Percentiles rank a stretch among this genome's conserved stretches.
Evolutionary conservation across 2,888 invertebrate genomes (phyloP).

Genomic region (Drosophila quasianomalipes): DNA sequence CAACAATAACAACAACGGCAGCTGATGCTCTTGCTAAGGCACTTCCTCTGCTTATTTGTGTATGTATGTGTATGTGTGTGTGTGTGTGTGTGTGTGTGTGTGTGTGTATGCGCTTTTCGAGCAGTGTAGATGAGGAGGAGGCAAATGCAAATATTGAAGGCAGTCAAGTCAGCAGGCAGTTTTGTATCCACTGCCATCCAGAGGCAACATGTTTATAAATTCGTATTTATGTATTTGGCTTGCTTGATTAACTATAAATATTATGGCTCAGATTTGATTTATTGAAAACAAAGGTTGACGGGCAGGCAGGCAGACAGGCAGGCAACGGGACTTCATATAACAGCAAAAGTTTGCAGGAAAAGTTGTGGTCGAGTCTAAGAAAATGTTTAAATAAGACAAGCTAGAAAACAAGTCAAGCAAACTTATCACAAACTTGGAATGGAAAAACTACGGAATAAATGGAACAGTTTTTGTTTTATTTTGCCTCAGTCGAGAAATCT

Average conservation of each 20-base stretch:
- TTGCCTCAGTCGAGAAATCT: background rate
- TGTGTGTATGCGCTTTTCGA: constrained; percentile 27
- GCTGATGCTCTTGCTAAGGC: constrained; percentile 23
- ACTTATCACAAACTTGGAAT: constrained; percentile 29
- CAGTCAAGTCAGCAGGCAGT: constrained; percentile 25
- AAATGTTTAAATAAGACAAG: constrained; percentile 37
- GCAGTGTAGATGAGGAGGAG: constrained; percentile 1
- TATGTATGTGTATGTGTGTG: constrained; percentile 54
- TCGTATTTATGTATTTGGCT: constrained; percentile 76
- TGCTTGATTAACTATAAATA: constrained; percentile 79
- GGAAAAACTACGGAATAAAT: constrained; percentile 26
- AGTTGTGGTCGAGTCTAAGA: constrained; percentile 30
- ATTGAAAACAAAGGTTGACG: constrained; percentile 42
- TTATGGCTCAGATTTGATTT: constrained; percentile 68
- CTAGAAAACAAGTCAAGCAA: constrained; percentile 26
- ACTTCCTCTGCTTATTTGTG: constrained; percentile 61
- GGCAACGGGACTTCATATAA: constrained; percentile 23
- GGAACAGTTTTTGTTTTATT: constrained; percentile 16
- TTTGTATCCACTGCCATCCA: constrained; percentile 27
- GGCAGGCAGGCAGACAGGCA: background rate
- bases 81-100: constrained; percentile 36
- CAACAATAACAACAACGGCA: constrained; percentile 21
- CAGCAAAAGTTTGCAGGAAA: constrained; percentile 43
- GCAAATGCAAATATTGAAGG: constrained; percentile 63
- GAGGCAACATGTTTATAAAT: constrained; percentile 73